Percentiles rank a stretch among this genome's conserved stretches.
phyloP scores from a whole-genome alignment of 2,888 invertebrate genomes.

The Crossocerus cetratus region DNA sequence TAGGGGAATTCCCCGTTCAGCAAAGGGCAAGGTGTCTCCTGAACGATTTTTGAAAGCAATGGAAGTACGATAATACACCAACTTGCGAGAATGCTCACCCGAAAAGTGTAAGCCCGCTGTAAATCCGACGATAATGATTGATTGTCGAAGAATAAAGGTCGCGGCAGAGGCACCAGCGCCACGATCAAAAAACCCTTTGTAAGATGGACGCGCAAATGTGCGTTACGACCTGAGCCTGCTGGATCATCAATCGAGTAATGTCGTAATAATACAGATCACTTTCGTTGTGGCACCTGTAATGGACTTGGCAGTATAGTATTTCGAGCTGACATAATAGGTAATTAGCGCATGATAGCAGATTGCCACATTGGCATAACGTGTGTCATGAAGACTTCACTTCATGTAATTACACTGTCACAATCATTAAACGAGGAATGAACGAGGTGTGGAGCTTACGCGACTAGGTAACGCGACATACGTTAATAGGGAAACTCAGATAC shows the following conservation, averaged over 20 bases:
- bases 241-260: no score
- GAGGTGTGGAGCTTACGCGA: no score
- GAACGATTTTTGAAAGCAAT: constrained; percentile 8
- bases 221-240: no score
- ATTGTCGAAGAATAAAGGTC: not conserved
- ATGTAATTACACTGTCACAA: constrained; percentile 47
- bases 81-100: not conserved
- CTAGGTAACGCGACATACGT: not conserved
- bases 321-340: no score
- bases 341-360: not conserved
- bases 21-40: constrained; percentile 3
- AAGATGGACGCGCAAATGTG: no score
- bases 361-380: constrained; percentile 30
- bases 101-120: not conserved
- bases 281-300: no score
- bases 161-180: not conserved
- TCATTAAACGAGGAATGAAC: constrained; percentile 13
- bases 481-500: constrained; percentile 15
- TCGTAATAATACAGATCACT: no score
- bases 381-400: constrained; percentile 40
- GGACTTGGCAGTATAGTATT: no score
- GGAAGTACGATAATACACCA: constrained; percentile 14
- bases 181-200: no score
- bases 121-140: constrained; percentile 3
- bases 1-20: not conserved